These are phyloP conservation scores for Phenganax subtilis DNA, from an alignment of 92 coral and sea anemone genomes.

Conservation along the genomic window DNA sequence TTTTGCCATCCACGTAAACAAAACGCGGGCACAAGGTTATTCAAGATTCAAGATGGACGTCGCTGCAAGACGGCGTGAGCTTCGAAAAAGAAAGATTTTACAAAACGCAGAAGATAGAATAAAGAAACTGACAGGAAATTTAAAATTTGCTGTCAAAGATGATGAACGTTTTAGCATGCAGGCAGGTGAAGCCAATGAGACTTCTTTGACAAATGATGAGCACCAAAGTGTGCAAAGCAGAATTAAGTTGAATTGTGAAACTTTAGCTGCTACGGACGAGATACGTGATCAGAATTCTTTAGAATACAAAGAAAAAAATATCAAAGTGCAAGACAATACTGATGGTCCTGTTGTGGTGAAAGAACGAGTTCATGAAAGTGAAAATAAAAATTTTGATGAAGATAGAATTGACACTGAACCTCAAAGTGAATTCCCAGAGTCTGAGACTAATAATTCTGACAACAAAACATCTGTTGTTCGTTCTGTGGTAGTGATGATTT, in stretches of 20 bases:
- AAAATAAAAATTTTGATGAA: not conserved
- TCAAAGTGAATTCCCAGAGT: not conserved
- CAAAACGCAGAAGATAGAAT: constrained; percentile 29
- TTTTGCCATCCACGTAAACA: not conserved
- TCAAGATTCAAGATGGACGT: constrained; percentile 16
- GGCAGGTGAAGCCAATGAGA: not conserved
- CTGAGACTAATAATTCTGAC: not conserved
- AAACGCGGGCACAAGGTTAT: not conserved
- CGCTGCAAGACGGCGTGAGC: constrained; percentile 35
- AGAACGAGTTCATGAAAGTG: not conserved
- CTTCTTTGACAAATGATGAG: not conserved
- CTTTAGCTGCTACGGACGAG: not conserved
- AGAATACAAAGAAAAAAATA: not conserved
- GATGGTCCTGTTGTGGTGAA: not conserved
- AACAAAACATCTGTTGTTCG: not conserved
- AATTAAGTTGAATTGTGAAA: not conserved
- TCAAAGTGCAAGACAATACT: not conserved
- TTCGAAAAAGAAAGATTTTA: constrained; percentile 46
- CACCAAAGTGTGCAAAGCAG: not conserved
- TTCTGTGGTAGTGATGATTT: not conserved
- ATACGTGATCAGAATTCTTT: not conserved
- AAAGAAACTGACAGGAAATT: constrained; percentile 12
- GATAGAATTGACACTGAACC: not conserved
- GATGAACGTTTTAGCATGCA: not conserved
- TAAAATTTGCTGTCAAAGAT: not conserved